phyloP scores from a whole-genome alignment of 2,888 invertebrate species.

The Drosophila limbata region DNA sequence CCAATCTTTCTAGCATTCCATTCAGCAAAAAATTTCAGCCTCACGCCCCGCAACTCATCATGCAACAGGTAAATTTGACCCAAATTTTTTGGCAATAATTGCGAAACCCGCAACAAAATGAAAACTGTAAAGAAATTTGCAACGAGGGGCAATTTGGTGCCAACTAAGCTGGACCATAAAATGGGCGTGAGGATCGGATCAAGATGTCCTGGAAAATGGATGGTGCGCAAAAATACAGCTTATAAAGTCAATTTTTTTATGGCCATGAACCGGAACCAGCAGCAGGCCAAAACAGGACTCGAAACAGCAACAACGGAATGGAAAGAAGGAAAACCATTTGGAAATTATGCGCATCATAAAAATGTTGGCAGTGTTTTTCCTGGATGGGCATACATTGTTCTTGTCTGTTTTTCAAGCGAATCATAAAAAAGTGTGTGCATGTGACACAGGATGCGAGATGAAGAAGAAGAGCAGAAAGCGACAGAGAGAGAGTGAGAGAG shows the following conservation, averaged over 20 bases:
- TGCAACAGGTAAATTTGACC: constrained; percentile 31
- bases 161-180: constrained; percentile 38
- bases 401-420: constrained; percentile 55
- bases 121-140: constrained; percentile 20
- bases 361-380: constrained; percentile 62
- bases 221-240: constrained; percentile 49
- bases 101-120: constrained; percentile 44
- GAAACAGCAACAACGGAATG: constrained; percentile 14
- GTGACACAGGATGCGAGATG: constrained; percentile 34
- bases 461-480: constrained; percentile 4
- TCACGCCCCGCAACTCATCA: constrained; percentile 8
- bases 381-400: constrained; percentile 23
- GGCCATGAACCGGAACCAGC: constrained; percentile 45
- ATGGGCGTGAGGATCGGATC: constrained; percentile 65
- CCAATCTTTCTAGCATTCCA: constrained; percentile 3
- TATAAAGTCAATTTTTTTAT: constrained; percentile 79
- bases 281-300: constrained; percentile 35
- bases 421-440: constrained; percentile 60
- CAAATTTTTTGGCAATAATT: constrained; percentile 33
- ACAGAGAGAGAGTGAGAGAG: background rate
- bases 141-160: constrained; percentile 21
- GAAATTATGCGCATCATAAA: constrained; percentile 74
- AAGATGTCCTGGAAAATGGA: constrained; percentile 21
- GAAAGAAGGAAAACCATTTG: constrained; percentile 63
- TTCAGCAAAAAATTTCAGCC: background rate